Percentiles rank a stretch among this genome's conserved stretches.
phyloP scores from a whole-genome alignment of 1,140 invertebrate genomes.

The Drosophila bocqueti region DNA sequence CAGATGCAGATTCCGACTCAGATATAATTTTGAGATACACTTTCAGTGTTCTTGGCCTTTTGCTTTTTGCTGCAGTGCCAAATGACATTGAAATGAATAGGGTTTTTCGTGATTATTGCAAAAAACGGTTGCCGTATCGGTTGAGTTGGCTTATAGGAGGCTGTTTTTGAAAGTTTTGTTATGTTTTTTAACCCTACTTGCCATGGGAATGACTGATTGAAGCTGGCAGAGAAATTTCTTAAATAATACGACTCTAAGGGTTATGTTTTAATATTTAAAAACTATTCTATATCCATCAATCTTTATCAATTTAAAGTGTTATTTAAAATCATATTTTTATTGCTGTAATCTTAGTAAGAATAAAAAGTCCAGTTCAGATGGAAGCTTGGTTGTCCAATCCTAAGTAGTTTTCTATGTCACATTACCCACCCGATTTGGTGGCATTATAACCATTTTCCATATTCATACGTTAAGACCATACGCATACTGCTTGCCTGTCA shows the following conservation, averaged over 20 bases:
- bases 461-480: constrained; percentile 51
- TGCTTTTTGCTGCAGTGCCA: constrained; percentile 41
- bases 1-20: constrained; percentile 38
- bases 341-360: not conserved
- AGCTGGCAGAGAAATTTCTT: not conserved
- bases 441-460: constrained; percentile 60
- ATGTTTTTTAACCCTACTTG: constrained; percentile 13
- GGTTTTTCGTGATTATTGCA: constrained; percentile 24
- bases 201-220: not conserved
- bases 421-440: constrained; percentile 59
- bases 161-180: constrained; percentile 18
- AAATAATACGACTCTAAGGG: not conserved
- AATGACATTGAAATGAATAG: constrained; percentile 68
- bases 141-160: constrained; percentile 26
- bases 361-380: not conserved
- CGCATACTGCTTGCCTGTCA: constrained; percentile 72
- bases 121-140: constrained; percentile 34
- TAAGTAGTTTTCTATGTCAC: constrained; percentile 71
- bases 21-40: constrained; percentile 38
- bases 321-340: not conserved
- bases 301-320: not conserved
- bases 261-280: not conserved
- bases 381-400: not conserved
- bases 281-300: not conserved
- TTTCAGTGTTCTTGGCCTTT: constrained; percentile 44